Conservation (phyloP, 1,140 invertebrate genomes). For the Microplitis demolitor region DNA sequence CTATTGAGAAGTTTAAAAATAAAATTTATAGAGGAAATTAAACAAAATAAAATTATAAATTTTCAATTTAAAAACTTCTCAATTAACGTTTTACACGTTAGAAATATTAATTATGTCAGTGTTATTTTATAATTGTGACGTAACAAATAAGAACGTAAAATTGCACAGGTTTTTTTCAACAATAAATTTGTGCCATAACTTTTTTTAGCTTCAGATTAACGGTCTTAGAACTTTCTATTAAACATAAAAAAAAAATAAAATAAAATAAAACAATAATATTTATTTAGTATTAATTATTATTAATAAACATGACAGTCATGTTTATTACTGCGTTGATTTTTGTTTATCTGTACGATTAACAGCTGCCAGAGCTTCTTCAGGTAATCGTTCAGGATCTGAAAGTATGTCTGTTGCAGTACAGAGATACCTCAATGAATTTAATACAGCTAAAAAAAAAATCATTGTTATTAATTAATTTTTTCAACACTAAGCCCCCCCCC, state of each 20-base stretch:
- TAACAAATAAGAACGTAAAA: neutral
- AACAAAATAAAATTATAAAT: too few species aligned
- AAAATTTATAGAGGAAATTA: too few species aligned
- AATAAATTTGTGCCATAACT: constrained; percentile 1
- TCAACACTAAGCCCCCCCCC: too few species aligned
- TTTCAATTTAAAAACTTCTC: too few species aligned
- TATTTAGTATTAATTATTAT: neutral
- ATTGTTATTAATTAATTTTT: constrained; percentile 22
- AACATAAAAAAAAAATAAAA: too few species aligned
- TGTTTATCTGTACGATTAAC: constrained; percentile 55
- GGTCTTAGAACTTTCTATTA: too few species aligned
- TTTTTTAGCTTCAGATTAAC: too few species aligned
- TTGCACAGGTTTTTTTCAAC: neutral
- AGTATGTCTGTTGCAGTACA: constrained; percentile 93
- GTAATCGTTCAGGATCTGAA: constrained; percentile 82
- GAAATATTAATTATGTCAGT: neutral
- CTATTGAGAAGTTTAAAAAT: too few species aligned
- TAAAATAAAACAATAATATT: neutral
- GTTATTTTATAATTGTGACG: neutral
- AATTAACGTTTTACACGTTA: neutral
- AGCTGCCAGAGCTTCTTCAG: constrained; percentile 80
- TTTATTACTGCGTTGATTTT: constrained; percentile 48
- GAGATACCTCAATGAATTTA: constrained; percentile 88
- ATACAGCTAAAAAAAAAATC: constrained; percentile 74
- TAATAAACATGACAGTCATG: neutral